Evolutionary conservation across 2,888 invertebrate species (phyloP).

Genomic region (Cinara cedri): DNA sequence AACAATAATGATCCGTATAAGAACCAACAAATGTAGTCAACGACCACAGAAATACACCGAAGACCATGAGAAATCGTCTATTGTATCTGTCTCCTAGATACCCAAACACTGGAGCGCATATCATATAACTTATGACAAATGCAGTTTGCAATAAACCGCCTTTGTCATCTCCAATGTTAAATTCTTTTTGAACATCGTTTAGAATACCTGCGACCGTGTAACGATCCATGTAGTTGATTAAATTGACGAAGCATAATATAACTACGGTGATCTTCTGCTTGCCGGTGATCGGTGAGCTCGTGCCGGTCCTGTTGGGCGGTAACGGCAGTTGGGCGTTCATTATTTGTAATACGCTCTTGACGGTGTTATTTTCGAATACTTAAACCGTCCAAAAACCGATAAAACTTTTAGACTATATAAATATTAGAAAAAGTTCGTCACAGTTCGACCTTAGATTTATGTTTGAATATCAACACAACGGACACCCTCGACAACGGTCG

Average conservation of each 20-base stretch:
- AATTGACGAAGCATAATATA: slow-evolving; percentile 89
- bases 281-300: slow-evolving; percentile 64
- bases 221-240: slow-evolving; percentile 99
- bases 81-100: slow-evolving; percentile 97
- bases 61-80: slow-evolving; percentile 86
- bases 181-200: slow-evolving; percentile 76
- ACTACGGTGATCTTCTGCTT: slow-evolving; percentile 73
- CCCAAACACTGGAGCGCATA: slow-evolving; percentile 96
- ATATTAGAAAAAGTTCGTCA: too few relatives aligned
- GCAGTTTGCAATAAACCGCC: slow-evolving; percentile 92
- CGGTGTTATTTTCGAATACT: neutral
- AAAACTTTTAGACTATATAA: neutral
- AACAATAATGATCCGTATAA: slow-evolving; percentile 75
- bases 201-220: slow-evolving; percentile 96
- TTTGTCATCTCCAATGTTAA: slow-evolving; percentile 75
- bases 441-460: neutral
- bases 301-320: slow-evolving; percentile 63
- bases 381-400: slow-evolving; percentile 31
- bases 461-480: neutral
- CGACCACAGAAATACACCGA: slow-evolving; percentile 94
- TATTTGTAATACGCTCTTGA: slow-evolving; percentile 36
- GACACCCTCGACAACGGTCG: too few relatives aligned
- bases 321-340: slow-evolving; percentile 50
- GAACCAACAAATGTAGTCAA: slow-evolving; percentile 92
- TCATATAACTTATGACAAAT: slow-evolving; percentile 96